Base-by-base conservation (phyloP, 1,140 invertebrate species). In the Dendroctonus ponderosae region DNA sequence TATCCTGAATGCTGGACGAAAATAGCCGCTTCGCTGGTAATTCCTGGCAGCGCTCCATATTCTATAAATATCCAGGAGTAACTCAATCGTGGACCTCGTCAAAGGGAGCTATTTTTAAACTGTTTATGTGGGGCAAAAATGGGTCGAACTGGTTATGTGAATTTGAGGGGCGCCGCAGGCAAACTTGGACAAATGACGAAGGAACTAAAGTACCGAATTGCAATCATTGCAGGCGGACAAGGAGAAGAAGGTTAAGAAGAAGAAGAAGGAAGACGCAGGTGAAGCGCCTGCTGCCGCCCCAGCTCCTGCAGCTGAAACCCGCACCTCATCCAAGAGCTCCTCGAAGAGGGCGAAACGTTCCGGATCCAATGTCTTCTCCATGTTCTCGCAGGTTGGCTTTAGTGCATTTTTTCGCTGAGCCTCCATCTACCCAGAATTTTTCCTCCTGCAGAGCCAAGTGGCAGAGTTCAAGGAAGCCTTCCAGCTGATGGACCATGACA, bases 391-490 rank as follows among this genome's bases (percentile, higher is more conserved):
- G 66, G 66, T 59, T 52, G 12, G 49, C n/a, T 41, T 12, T 8
- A 38, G 0, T 9, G 5, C 59, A 7, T n/a, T 7, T n/a, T 56
- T 46, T 5, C 12, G 40, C 14, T 9, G 46, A 50, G 39, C n/a
- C 6, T 57, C 37, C 44, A 62, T 14, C 41, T 50, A 57, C 26
- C 26, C 26, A 26, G 26, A 26, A 57, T 41, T 12, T 56, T 38
- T 61, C 42, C 7, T 51, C 14, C 44, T 53, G 39, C 92, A 96
- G 83, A 90, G 90, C 83, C 93, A 97, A 85, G 91, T 97, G 73
- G 92, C 93, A 72, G 93, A 96, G 81, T 97, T 96, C 85, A 97
- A 96, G 83, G 94, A 97, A 85, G 93, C 93, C 77, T 98, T 99
- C 90, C 89, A 92, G 81, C 89, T 99, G 78, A 99, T 99, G 90